Percentiles rank a stretch among this genome's conserved stretches.
Evolutionary conservation across 2,888 invertebrate genomes (phyloP).

Genomic region (Strigamia transsilvanica): DNA sequence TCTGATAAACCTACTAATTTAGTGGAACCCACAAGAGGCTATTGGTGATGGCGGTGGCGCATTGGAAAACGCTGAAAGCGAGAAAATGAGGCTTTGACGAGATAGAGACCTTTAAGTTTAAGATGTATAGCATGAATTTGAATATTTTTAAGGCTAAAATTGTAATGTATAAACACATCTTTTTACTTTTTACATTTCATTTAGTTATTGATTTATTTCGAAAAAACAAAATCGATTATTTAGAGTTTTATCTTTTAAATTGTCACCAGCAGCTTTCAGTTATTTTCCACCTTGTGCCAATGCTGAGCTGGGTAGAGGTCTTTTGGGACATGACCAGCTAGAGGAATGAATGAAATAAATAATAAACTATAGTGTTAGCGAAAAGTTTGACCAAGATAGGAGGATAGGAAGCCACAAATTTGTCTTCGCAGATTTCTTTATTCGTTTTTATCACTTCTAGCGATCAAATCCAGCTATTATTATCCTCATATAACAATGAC

Average conservation of each 20-base stretch:
- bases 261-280: slow-evolving; percentile 7
- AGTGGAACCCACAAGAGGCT: slow-evolving; percentile 44
- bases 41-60: slow-evolving; percentile 17
- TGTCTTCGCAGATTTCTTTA: neutral
- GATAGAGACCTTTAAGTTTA: neutral
- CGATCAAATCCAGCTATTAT: neutral
- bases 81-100: slow-evolving; percentile 24
- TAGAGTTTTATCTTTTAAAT: slow-evolving; percentile 5
- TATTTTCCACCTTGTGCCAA: slow-evolving; percentile 20
- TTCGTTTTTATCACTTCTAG: neutral
- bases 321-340: slow-evolving; percentile 15
- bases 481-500: no score
- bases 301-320: slow-evolving; percentile 5
- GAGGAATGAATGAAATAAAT: slow-evolving; percentile 24
- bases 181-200: no score
- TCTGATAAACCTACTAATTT: slow-evolving; percentile 48
- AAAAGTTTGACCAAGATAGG: slow-evolving; percentile 9
- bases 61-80: slow-evolving; percentile 25
- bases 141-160: neutral
- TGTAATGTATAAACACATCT: no score
- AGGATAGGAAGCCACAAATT: neutral
- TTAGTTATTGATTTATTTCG: no score
- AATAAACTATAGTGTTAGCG: slow-evolving; percentile 11
- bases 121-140: neutral
- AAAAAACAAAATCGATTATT: neutral